Evolutionary conservation across 2,797 vertebrate genomes (phyloP), one percentile per base, ranked within the genome.

Genomic region (Rhodeus uyekii): DNA sequence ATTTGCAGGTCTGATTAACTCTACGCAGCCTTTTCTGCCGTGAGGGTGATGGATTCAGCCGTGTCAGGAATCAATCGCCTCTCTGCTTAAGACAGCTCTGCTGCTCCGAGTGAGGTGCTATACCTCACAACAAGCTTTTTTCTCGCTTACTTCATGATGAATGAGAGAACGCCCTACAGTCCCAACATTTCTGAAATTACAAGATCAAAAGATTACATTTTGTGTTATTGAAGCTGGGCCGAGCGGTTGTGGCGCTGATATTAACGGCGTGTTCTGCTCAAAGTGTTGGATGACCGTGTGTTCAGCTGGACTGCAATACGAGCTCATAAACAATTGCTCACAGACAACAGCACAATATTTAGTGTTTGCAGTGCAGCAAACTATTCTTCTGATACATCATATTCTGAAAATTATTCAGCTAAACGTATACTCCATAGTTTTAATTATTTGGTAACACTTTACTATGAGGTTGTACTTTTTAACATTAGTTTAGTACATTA

Each of bases 11-110:
- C 58, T 8, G 58, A 60, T 60, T 60, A 60, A 60, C 55, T 27
- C 27, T 32, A 22, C 24, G 32, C 65, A 65, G 53, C 22, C 68
- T 71, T 77, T 65, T 73, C 36, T 32, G 65, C 65, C 22, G 13
- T 50, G 53, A 72, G 64, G 12, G 44, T 80, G 81, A 78, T 48
- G 19, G 75, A 81, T 87, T 77, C 64, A 27, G 48, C 58, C 1
- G 73, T 75, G 83, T 74, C 58, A 79, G 68, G 53, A 86, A 80
- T 82, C 80, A 80, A 72, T 76, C 42, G 72, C 16, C 19, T 53
- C 42, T 77, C 27, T 63, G 39, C 77, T 71, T 60, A 36, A 68
- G 58, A 60, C 58, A 60, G 29, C 58, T 16, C 24, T 16, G 24
- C 13, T 29, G 27, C 55, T 29, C 55, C 2, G 5, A 60, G 27